These are phyloP conservation scores for Dasyurus viverrinus DNA, from an alignment of 2,113 vertebrate genomes.

Conservation along the genomic window DNA sequence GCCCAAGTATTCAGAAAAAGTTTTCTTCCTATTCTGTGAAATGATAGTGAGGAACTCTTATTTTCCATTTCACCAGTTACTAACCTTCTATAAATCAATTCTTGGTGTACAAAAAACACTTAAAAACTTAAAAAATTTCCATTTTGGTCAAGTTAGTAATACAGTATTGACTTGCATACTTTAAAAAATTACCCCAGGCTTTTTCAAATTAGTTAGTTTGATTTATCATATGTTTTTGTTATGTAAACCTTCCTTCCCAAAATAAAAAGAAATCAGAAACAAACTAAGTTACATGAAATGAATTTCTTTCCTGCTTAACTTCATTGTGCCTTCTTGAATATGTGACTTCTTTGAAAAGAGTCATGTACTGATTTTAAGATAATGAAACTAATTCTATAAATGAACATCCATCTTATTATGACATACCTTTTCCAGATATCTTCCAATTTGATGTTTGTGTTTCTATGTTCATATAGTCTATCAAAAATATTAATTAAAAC, in stretches of 20 bases:
- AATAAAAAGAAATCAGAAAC: background rate
- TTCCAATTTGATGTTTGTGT: background rate
- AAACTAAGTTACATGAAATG: background rate
- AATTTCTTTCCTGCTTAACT: background rate
- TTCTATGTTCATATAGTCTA: background rate
- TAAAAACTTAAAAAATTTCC: background rate
- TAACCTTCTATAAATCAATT: background rate
- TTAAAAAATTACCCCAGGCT: background rate
- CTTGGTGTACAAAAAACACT: background rate
- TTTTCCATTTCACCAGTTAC: background rate
- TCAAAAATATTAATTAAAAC: background rate
- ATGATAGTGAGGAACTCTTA: background rate
- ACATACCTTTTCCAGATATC: background rate
- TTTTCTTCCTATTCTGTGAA: conserved; percentile 33
- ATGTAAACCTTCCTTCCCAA: background rate
- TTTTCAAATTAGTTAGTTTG: background rate
- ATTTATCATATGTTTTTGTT: background rate
- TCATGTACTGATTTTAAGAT: background rate
- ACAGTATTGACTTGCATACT: background rate
- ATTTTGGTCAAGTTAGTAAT: conserved; percentile 20
- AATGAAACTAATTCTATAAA: background rate
- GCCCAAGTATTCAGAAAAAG: conserved; percentile 5
- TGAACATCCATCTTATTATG: background rate
- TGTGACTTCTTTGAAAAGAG: background rate
- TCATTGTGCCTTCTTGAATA: background rate